Evolutionary conservation across 2,797 vertebrate genomes (phyloP).

Genomic region (Artibeus lituratus): DNA sequence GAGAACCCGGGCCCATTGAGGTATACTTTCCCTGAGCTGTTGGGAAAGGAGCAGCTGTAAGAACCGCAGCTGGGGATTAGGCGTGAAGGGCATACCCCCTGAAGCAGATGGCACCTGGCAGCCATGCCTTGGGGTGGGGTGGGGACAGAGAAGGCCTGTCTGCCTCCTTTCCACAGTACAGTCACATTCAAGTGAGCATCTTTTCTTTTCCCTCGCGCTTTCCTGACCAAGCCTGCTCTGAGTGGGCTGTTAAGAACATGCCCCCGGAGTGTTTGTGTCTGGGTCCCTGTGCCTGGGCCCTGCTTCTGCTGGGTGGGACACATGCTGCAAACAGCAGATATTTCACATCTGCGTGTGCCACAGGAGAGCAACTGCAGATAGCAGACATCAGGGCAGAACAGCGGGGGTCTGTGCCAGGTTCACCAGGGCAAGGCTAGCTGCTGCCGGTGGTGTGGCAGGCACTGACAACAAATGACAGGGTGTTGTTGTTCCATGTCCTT

Average conservation of each 20-base stretch:
- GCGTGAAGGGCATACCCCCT: neutral
- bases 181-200: neutral
- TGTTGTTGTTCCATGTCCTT: neutral
- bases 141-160: neutral
- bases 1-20: neutral
- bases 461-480: neutral
- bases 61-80: neutral
- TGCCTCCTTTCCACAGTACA: neutral
- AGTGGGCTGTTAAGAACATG: neutral
- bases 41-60: conserved; percentile 16
- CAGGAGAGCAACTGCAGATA: neutral
- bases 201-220: neutral
- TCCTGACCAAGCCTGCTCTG: neutral
- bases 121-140: neutral
- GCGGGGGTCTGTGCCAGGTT: neutral
- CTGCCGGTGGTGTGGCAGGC: neutral
- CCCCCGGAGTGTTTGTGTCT: neutral
- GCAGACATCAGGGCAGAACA: accelerated
- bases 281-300: neutral
- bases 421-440: neutral
- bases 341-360: neutral
- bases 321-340: conserved; percentile 70
- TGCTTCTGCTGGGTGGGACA: conserved; percentile 33
- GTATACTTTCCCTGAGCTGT: neutral
- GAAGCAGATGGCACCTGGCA: neutral